Base-by-base conservation (phyloP, 2,888 invertebrate genomes). In the Dryomyza anilis region DNA sequence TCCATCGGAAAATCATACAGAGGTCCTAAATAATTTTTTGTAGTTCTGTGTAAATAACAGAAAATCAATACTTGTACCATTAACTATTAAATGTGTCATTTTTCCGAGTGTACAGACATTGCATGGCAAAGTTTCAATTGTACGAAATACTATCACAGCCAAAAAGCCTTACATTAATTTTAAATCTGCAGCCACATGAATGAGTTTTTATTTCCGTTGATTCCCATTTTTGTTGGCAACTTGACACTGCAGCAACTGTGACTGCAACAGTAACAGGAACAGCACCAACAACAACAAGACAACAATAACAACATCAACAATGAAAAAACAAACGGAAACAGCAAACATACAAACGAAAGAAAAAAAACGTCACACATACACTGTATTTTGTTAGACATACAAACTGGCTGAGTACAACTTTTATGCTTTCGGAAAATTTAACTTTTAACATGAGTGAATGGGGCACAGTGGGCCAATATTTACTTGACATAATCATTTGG, bases 121-220 rank as follows among this genome's bases (percentile, higher is more conserved):
- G 14, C 39, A n/a, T 5, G 3, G 39, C 14, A 39, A 39, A 39
- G n/a, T 39, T 3, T 14, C 39, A 5, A 39, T 39, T 39, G 39
- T 39, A 39, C 7, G 8, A 39, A 39, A n/a, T 39, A 14, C 12
- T 39, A 14, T 39, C 39, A 3, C 6, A 30, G 53, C 33, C 53
- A 53, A 53, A 55, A 55, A 55, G 55, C 36, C 23, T 55, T 23
- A 23, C 27, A 55, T 55, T 55, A 55, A 55, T 55, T 23, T 19
- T 55, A 55, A 36, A 55, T 55, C 55, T 55, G 36, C 36, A 33
- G 55, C 55, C 55, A 36, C 55, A 55, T 55, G 55, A 55, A 55
- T 4, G 36, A 23, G 36, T 55, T 55, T 55, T 55, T 36, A 55
- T 55, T 52, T 14, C 16, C 14, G 23, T 21, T 10, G 21, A 21